Conservation (phyloP, 1,140 invertebrate species). For the Platorchestia sp. region DNA sequence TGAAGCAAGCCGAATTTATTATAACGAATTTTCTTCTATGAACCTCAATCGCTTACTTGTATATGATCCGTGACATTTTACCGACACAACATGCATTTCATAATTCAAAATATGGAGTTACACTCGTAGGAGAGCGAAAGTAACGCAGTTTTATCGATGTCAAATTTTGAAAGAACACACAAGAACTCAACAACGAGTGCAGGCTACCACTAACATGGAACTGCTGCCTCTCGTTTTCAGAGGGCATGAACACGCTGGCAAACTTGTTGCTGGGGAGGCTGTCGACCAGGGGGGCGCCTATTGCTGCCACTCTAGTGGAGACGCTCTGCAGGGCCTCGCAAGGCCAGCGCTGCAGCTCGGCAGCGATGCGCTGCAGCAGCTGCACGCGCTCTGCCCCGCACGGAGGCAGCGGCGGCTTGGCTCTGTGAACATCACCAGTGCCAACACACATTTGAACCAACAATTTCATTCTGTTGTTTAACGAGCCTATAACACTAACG, state of each 20-base stretch:
- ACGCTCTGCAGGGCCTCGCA: neutral
- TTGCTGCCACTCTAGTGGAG: neutral
- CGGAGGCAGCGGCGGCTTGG: conserved; percentile 6
- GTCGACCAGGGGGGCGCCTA: neutral
- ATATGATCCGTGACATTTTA: too few relatives aligned
- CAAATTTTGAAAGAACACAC: too few relatives aligned
- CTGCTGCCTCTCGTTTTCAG: neutral
- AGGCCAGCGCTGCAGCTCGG: neutral
- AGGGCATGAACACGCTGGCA: conserved; percentile 24
- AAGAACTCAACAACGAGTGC: neutral
- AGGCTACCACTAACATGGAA: neutral
- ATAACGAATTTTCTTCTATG: too few relatives aligned
- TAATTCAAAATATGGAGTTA: too few relatives aligned
- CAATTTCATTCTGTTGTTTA: neutral
- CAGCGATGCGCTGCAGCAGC: conserved; percentile 30
- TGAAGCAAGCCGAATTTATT: too few relatives aligned
- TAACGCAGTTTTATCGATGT: too few relatives aligned
- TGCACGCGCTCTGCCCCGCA: neutral
- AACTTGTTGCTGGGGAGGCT: neutral
- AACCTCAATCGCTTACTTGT: too few relatives aligned
- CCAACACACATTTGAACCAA: neutral
- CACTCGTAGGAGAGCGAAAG: too few relatives aligned
- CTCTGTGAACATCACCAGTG: neutral
- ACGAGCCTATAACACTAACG: neutral
- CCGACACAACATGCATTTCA: too few relatives aligned